Conservation (phyloP, 2,888 invertebrate genomes). For the Drosophila niveifrons region DNA sequence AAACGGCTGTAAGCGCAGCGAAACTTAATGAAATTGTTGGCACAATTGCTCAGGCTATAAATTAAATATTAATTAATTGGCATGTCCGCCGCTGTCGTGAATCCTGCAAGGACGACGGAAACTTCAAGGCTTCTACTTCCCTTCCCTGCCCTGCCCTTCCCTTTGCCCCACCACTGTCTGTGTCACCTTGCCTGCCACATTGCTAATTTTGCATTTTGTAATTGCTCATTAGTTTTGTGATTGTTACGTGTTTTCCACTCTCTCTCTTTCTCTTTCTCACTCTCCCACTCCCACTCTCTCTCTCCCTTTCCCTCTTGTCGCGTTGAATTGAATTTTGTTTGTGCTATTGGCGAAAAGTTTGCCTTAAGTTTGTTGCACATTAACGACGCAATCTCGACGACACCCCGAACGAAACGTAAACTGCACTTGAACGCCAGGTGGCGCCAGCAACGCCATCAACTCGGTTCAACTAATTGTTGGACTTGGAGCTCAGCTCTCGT, state of each 20-base stretch:
- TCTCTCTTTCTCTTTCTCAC: too few relatives aligned
- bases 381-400: constrained; percentile 19
- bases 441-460: constrained; percentile 15
- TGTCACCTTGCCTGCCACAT: constrained; percentile 7
- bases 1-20: constrained; percentile 2
- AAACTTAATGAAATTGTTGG: constrained; percentile 50
- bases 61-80: constrained; percentile 80
- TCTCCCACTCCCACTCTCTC: too few relatives aligned
- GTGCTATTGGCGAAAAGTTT: constrained; percentile 41
- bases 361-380: constrained; percentile 27
- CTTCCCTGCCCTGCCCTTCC: too few relatives aligned
- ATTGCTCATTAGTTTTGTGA: constrained; percentile 71
- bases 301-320: neutral
- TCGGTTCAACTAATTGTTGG: constrained; percentile 35
- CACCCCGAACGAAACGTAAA: constrained; percentile 6
- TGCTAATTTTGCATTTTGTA: constrained; percentile 71
- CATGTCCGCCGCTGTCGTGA: constrained; percentile 17
- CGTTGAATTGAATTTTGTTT: constrained; percentile 54
- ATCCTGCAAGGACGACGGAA: constrained; percentile 8
- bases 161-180: neutral
- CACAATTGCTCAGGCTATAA: constrained; percentile 61
- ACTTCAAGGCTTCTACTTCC: neutral
- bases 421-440: constrained; percentile 5
- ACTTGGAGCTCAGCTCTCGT: constrained; percentile 17
- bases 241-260: constrained; percentile 43